Percentiles rank a stretch among this genome's conserved stretches.
Evolutionary conservation across 2,888 invertebrate genomes (phyloP).

Genomic region (Myopa testacea): DNA sequence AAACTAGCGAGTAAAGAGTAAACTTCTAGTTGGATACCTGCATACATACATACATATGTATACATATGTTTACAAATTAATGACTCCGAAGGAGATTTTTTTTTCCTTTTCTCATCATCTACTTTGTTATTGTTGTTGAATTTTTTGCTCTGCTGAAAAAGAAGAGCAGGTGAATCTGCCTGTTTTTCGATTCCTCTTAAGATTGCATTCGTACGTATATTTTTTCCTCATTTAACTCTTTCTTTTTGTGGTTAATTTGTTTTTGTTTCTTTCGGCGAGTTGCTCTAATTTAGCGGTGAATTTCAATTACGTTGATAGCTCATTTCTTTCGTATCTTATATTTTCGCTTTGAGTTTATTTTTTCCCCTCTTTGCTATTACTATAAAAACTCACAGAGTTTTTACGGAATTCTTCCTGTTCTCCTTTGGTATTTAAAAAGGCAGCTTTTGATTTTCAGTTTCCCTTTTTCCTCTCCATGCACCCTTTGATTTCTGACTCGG

Average conservation of each 20-base stretch:
- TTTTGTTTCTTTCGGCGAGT: neutral
- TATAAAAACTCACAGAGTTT: neutral
- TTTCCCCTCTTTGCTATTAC: neutral
- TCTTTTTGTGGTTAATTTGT: neutral
- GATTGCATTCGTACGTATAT: neutral
- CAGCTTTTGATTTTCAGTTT: slow-evolving; percentile 13
- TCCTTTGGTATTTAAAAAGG: slow-evolving; percentile 38
- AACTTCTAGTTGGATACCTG: too few species aligned
- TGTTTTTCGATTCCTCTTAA: neutral
- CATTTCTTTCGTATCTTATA: slow-evolving; percentile 36
- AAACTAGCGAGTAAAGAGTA: slow-evolving; percentile 23
- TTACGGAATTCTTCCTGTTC: slow-evolving; percentile 3
- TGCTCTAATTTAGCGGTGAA: slow-evolving; percentile 53
- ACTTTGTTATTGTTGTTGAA: too few species aligned
- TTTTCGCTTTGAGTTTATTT: slow-evolving; percentile 23
- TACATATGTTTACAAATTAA: slow-evolving; percentile 19
- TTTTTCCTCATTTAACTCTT: neutral
- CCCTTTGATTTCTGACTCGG: neutral
- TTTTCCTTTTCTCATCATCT: neutral
- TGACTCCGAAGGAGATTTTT: slow-evolving; percentile 34
- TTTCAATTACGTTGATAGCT: slow-evolving; percentile 53
- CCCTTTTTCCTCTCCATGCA: neutral
- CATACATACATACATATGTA: neutral
- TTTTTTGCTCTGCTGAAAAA: neutral
- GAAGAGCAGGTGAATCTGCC: neutral